These are phyloP conservation scores for Periophthalmus magnuspinnatus DNA, from an alignment of 2,797 vertebrate species.

Conservation along the genomic window DNA sequence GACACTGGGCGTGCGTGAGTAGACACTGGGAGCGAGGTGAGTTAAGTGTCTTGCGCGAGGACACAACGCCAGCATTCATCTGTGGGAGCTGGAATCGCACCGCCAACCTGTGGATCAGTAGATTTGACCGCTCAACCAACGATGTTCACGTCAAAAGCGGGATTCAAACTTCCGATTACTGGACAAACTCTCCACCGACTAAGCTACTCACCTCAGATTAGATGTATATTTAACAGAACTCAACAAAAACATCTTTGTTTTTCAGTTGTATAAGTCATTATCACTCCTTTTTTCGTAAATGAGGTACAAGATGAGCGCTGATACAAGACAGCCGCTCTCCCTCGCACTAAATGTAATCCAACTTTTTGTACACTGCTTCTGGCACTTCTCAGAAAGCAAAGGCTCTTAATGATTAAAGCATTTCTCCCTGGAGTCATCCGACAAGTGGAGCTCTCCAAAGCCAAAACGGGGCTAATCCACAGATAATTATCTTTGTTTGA, in stretches of 20 bases:
- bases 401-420: conserved; percentile 48
- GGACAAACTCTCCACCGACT: too few species aligned
- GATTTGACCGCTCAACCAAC: too few species aligned
- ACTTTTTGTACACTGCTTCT: conserved; percentile 19
- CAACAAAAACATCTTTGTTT: not conserved
- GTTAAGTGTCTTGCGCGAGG: too few species aligned
- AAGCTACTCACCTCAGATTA: too few species aligned
- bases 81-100: too few species aligned
- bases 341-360: not conserved
- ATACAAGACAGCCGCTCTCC: not conserved
- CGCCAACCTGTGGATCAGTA: too few species aligned
- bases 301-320: not conserved
- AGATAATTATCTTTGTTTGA: conserved; percentile 69
- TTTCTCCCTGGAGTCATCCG: conserved; percentile 47
- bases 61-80: too few species aligned
- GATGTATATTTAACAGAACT: not conserved
- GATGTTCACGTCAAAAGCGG: too few species aligned
- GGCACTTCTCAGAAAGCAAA: conserved; percentile 50
- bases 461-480: conserved; percentile 63
- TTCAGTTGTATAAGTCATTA: not conserved
- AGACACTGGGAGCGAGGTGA: too few species aligned
- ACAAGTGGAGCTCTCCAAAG: conserved; percentile 53
- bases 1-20: too few species aligned
- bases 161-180: too few species aligned
- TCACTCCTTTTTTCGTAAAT: not conserved